phyloP scores from a whole-genome alignment of 2,888 invertebrate species.

The Trachelus tabidus region DNA sequence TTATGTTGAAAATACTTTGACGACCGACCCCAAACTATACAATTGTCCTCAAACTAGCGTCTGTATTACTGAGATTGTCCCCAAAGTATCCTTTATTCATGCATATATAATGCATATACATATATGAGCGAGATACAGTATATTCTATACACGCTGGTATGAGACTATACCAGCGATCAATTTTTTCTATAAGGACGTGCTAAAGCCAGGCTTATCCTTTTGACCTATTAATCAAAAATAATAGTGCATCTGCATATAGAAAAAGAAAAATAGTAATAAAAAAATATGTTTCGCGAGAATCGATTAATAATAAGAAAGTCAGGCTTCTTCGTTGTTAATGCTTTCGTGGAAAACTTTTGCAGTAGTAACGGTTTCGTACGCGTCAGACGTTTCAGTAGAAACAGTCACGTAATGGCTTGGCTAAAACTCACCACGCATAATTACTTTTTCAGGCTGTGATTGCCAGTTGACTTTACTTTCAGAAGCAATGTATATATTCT shows the following conservation, averaged over 20 bases:
- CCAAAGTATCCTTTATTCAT: no score
- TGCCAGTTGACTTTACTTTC: not conserved
- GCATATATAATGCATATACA: no score
- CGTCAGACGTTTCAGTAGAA: not conserved
- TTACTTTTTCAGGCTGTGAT: not conserved
- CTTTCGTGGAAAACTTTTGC: not conserved
- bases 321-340: not conserved
- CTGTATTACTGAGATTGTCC: no score
- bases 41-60: no score
- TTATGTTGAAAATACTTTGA: no score
- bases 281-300: not conserved
- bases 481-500: no score
- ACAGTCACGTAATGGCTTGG: not conserved
- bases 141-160: not conserved
- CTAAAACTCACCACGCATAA: not conserved
- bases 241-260: not conserved
- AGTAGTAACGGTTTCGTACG: not conserved
- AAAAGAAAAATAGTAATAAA: no score
- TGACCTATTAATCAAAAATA: not conserved
- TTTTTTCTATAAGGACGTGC: not conserved
- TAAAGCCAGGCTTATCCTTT: not conserved
- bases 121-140: not conserved
- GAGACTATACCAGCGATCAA: not conserved
- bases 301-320: not conserved
- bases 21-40: no score